Evolutionary conservation across 2,113 vertebrate species (phyloP), one percentile per base, ranked within the genome.

Genomic region (Hydropotes inermis): DNA sequence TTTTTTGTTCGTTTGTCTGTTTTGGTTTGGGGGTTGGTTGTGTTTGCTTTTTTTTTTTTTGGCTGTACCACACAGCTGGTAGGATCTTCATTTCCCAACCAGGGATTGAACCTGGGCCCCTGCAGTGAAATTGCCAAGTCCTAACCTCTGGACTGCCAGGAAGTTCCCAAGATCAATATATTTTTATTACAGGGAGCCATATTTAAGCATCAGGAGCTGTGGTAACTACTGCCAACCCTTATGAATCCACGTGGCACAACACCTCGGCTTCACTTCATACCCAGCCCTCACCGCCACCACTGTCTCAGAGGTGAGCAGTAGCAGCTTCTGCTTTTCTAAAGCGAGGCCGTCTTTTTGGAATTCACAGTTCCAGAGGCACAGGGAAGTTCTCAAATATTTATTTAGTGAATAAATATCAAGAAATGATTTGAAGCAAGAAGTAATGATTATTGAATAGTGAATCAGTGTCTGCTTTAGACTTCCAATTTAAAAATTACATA

Each of bases 401-500:
- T 58, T 88, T 64, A 90, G 28, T 82, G 23, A 91, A 28, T 94
- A 78, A 64, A 67, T 81, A 45, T 96, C 64, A 76, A 25, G 64
- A 67, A 39, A 25, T 93, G 28, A 81, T 64, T 89, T 88, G 4
- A 96, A 95, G 55, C 15, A 92, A 74, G 87, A 97, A 92, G 25
- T 70, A 83, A 33, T 78, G 96, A 92, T 61, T 92, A 85, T 52
- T 89, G 78, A 82, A 86, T 74, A 90, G 54, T 61, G 13, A 94
- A 61, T 93, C 61, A 89, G 7, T 92, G 11, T 85, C 74, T 85
- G 30, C 67, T 95, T 45, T 74, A n/a, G 85, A 88, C 13, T 93
- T 85, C 17, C 67, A 93, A 21, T 36, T 95, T 97, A 64, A 92
- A 74, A 94, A 94, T 52, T 89, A 96, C 1, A 13, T 89, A 64